phyloP scores from a whole-genome alignment of 2,113 vertebrate genomes.

The Malurus melanocephalus region DNA sequence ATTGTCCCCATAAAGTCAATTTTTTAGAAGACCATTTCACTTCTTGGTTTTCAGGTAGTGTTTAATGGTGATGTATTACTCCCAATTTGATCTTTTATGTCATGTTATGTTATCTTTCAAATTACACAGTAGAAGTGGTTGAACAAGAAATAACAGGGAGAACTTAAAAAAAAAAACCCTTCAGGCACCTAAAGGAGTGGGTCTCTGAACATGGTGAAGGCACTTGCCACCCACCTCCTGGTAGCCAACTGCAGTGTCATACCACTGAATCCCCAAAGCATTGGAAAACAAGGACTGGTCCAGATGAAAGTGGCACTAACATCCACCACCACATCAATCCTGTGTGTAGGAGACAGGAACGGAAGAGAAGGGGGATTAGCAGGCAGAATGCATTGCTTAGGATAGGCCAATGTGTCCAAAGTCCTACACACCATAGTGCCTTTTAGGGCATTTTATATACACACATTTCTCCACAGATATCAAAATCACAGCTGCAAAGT shows the following conservation, averaged over 20 bases:
- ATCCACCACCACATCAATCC: background rate
- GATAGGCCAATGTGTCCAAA: background rate
- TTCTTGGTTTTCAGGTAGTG: background rate
- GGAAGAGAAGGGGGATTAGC: background rate
- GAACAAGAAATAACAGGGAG: background rate
- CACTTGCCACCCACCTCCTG: background rate
- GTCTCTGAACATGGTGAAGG: background rate
- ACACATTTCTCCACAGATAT: background rate
- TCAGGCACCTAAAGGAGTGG: background rate
- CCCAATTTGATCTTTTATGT: background rate
- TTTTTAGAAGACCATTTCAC: background rate
- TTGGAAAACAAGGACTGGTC: background rate
- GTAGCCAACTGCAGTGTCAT: background rate
- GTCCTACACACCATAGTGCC: background rate
- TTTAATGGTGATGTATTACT: background rate
- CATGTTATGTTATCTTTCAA: background rate
- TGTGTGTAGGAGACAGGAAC: background rate
- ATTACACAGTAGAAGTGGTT: background rate
- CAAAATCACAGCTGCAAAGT: background rate
- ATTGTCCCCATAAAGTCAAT: background rate
- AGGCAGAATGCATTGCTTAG: background rate
- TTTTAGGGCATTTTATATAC: background rate
- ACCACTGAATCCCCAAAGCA: background rate
- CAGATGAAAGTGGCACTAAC: rapidly evolving
- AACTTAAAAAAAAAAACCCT: background rate